Base-by-base conservation (phyloP, 2,113 vertebrate genomes). In the Sula dactylatra region DNA sequence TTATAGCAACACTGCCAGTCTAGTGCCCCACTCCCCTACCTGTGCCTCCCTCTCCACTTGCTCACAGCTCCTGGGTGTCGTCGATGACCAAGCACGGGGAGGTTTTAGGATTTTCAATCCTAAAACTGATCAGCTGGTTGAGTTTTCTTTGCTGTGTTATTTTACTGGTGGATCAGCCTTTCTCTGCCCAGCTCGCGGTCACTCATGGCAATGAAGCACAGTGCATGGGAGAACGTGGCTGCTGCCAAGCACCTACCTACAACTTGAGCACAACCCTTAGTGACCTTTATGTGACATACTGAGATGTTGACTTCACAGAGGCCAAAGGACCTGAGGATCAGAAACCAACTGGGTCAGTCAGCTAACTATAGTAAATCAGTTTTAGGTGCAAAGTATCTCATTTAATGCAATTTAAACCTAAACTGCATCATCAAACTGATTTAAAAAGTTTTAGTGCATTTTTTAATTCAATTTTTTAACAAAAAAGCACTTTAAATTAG, bases 1-100 rank as follows among this genome's bases (percentile, higher is more conserved):
- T 82, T 4, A 72, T 2, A 82, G 26, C 50, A 59, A 13, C 29
- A 21, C 42, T 27, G 25, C 44, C 44, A 65, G 73, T 45, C 14
- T 73, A 47, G 29, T 81, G 67, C 69, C 56, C 65, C 13, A 10
- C 31, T 59, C 36, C 72, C n/a, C 50, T 52, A 14, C 44, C 54
- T 36, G 34, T 6, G 0, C 32, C 7, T 20, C 29, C 10, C 6
- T 3, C 17, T 27, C 56, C 0, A 0, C 49, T 47, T 0, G 0
- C 58, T 40, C 65, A 26, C 44, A 77, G 42, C 26, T 55, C 40
- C 31, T 20, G 25, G 38, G 47, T 47, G 42, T n/a, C 66, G 25
- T 11, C 0, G 0, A 36, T 3, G 29, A 29, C 5, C 14, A 83
- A 62, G 66, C 18, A 22, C 0, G 0, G 31, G 29, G 17, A 66